Evolutionary conservation across 1,140 invertebrate genomes (phyloP), one percentile per base, ranked within the genome.

Genomic region (Macrotrachela quadricornifera): DNA sequence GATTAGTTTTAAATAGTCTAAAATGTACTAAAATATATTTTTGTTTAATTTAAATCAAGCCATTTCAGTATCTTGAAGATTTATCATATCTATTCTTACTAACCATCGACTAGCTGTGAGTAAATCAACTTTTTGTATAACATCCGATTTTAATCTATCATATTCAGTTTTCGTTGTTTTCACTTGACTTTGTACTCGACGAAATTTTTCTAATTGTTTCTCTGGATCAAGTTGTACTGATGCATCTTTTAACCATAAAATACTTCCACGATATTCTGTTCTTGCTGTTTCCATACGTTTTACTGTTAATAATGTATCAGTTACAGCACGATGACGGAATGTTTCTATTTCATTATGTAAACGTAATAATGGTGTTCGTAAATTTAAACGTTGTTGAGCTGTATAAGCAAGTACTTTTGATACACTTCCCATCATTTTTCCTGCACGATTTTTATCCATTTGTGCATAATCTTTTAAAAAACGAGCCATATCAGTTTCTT

Each of bases 241-340:
- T 3, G 86, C 79, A 58, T 92, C 85, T 71, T 97, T 97, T 91
- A 99, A 97, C 92, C 94, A 99, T 62, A 85, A 80, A 1, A 99
- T 73, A 1, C 88, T 83, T 0, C 88, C 90, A 51, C 77, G 60
- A 69, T 99, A 99, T 61, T 95, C 88, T n/a, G 85, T 92, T 51
- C 94, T 75, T 2, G 82, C 77, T 64, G 83, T 84, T 66, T 99
- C 91, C 85, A 96, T 95, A 49, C 80, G 78, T 45, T 81, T 76
- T 1, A 96, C 80, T 10, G 88, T 97, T 44, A 79, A 73, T 14
- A 82, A 71, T 18, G 90, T 95, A 67, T 99, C 94, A 46, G 81
- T 80, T 0, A 99, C 82, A 1, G 91, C 92, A 57, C 87, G 76
- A 57, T 81, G 80, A 59, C 85, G 75, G 70, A 97, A 99, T 14